A percentile compares a stretch with the other conserved stretches of the same genome.
Conservation (phyloP, 2,888 invertebrate genomes). For the Callinectes sapidus region DNA sequence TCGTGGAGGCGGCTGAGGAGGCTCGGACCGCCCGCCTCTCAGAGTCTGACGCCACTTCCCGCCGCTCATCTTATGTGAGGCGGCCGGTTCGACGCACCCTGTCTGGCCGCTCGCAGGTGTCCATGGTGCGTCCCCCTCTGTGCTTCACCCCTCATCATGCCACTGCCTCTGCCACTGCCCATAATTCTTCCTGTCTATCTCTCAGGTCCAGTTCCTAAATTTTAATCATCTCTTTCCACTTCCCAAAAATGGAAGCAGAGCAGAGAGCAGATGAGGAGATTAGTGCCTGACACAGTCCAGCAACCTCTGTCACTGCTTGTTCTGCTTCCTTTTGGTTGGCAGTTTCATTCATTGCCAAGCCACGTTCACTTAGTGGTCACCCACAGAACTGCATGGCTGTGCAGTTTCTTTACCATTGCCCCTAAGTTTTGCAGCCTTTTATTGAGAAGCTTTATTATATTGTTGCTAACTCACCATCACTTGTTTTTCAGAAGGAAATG, state of each 20-base stretch:
- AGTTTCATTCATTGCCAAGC: neutral
- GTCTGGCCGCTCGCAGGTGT: constrained; percentile 71
- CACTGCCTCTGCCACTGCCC: neutral
- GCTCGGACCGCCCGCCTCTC: constrained; percentile 75
- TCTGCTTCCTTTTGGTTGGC: neutral
- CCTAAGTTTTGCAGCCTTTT: neutral
- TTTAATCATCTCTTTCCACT: neutral
- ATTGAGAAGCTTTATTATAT: neutral
- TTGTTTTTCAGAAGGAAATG: neutral
- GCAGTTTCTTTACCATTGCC: neutral
- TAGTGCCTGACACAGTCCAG: neutral
- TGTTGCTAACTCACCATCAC: neutral
- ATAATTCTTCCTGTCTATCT: neutral
- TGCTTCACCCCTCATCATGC: neutral
- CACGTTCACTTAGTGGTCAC: neutral
- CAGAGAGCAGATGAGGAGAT: no score
- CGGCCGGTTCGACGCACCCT: constrained; percentile 70
- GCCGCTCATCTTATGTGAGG: constrained; percentile 67
- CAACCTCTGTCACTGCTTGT: neutral
- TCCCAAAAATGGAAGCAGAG: neutral
- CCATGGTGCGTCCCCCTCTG: constrained; percentile 56
- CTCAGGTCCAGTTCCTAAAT: neutral
- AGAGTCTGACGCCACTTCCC: constrained; percentile 74
- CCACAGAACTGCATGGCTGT: neutral
- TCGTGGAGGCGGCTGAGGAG: constrained; percentile 80